Percentiles rank a stretch among this genome's conserved stretches.
Evolutionary conservation across 2,888 invertebrate species (phyloP).

Genomic region (Hypsopygia costalis): DNA sequence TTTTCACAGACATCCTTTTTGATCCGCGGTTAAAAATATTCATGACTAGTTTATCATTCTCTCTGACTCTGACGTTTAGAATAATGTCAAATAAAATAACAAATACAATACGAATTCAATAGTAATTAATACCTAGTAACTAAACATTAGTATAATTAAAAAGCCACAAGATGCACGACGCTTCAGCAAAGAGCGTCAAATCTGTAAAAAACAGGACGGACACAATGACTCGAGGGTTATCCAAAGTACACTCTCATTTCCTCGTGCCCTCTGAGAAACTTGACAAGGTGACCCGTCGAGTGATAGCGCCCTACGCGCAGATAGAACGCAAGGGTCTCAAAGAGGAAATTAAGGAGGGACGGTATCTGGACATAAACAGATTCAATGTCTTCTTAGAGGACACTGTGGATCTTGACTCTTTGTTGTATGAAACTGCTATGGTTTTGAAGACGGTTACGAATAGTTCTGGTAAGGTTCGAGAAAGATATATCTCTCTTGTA

Average conservation of each 20-base stretch:
- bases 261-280: conserved; percentile 63
- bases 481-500: too few relatives aligned
- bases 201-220: conserved; percentile 46
- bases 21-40: too few relatives aligned
- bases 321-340: conserved; percentile 63
- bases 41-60: too few relatives aligned
- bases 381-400: conserved; percentile 77
- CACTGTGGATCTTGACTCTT: conserved; percentile 74
- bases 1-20: too few relatives aligned
- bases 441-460: conserved; percentile 77
- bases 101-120: too few relatives aligned
- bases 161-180: too few relatives aligned
- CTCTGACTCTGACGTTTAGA: too few relatives aligned
- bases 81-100: too few relatives aligned
- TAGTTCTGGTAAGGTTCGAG: conserved; percentile 72
- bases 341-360: conserved; percentile 47
- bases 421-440: conserved; percentile 79
- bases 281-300: conserved; percentile 78
- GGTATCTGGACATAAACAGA: conserved; percentile 63
- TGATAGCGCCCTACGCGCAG: conserved; percentile 80
- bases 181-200: conserved; percentile 34
- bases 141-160: too few relatives aligned
- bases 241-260: conserved; percentile 60
- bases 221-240: conserved; percentile 29
- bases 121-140: too few relatives aligned